Base-by-base conservation (phyloP, 2,888 invertebrate genomes). In the Gymnosoma rotundatum region DNA sequence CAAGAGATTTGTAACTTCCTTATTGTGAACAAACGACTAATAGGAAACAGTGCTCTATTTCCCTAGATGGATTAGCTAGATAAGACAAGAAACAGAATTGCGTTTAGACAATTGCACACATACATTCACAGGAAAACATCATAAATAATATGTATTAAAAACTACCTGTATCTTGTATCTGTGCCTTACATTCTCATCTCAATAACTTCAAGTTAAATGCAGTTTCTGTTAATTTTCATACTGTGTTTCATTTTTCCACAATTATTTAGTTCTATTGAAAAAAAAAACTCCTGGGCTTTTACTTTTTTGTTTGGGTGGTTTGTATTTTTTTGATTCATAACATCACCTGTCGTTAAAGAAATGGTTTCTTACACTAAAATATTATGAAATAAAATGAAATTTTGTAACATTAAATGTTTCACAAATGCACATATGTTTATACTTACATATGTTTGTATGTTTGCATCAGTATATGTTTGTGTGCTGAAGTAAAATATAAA, bases 301-400 rank as follows among this genome's bases (percentile, higher is more conserved):
- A 32, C 25, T 45, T 50, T 73, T 21, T 32, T 36, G 18, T 56
- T 52, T 20, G 21, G 25, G 6, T 61, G 42, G 32, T 25, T n/a
- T 50, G 9, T 16, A 36, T 66, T 9, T 12, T 14, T 52, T 58
- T 38, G 70, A 78, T 81, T 81, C 63, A 64, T 64, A 74, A 81
- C 60, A 78, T 84, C 84, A 84, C 84, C 84, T 84, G 84, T 78
- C 84, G 81, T 78, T 74, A 78, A 81, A 75, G 69, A 74, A 70
- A 75, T 81, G 70, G 60, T 78, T 78, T 80, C 60, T 69, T 73
- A 74, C 78, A 64, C 58, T n/a, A 73, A 56, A 48, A 78, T 69
- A 52, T 70, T 78, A 48, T 78, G 66, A 78, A 75, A 75, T 76
- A 50, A 82, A 82, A 83, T 67, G 72, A 48, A 81, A 74, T 61